These are phyloP conservation scores for Apamea monoglypha DNA, from an alignment of 2,888 invertebrate genomes.

Conservation along the genomic window DNA sequence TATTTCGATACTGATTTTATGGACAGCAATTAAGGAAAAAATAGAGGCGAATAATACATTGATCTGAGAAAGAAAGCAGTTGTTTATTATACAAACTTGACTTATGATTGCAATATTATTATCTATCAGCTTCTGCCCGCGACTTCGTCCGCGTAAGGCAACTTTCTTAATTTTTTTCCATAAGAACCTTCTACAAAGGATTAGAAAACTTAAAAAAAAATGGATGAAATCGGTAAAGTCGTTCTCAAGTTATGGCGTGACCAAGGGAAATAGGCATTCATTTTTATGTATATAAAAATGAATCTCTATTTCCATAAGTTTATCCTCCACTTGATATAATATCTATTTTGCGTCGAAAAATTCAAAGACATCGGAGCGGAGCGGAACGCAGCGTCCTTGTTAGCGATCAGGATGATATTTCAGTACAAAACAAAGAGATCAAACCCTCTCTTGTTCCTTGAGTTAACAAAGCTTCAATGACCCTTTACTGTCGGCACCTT, in stretches of 20 bases:
- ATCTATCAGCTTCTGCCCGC: too few species aligned
- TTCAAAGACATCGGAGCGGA: slow-evolving; percentile 32
- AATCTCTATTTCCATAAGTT: too few species aligned
- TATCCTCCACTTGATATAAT: neutral
- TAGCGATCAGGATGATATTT: slow-evolving; percentile 80
- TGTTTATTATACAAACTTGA: neutral
- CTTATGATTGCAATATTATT: neutral
- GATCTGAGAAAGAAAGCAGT: neutral
- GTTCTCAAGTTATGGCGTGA: too few species aligned
- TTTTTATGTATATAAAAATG: too few species aligned
- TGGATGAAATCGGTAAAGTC: too few species aligned
- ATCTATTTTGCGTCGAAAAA: slow-evolving; percentile 7
- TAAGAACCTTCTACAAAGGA: too few species aligned
- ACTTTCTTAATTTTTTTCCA: too few species aligned
- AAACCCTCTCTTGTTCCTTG: slow-evolving; percentile 76
- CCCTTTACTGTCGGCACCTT: slow-evolving; percentile 78
- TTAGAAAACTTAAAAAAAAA: too few species aligned
- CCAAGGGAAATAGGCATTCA: too few species aligned
- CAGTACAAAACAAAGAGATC: slow-evolving; percentile 82
- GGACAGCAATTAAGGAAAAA: slow-evolving; percentile 27
- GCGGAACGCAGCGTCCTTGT: slow-evolving; percentile 67
- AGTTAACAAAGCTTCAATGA: slow-evolving; percentile 83
- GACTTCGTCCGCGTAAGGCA: too few species aligned
- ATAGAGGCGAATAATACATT: neutral
- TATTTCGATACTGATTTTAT: slow-evolving; percentile 19